Base-by-base conservation (phyloP, 2,888 invertebrate genomes). In the Leucozona laternaria region DNA sequence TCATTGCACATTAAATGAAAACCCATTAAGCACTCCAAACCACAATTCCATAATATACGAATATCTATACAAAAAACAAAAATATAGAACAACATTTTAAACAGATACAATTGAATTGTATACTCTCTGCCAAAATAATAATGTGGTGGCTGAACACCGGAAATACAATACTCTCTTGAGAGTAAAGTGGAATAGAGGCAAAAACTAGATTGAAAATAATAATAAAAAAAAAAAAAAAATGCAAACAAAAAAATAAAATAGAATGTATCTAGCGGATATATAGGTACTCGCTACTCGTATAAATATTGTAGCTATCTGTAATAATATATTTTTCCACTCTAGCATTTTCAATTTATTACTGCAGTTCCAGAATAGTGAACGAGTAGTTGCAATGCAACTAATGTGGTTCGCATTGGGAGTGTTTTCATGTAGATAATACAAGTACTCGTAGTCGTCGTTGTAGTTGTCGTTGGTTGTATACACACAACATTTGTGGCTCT, bases 301-400 rank as follows among this genome's bases (percentile, higher is more conserved):
- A 28, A 5, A 45, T 45, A 45, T 17, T 64, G 17, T 31, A 66
- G 6, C 43, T 64, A 43, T 34, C 31, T 60, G 37, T 45, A 45
- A 66, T 20, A 31, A 66, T 66, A 53, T 53, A 68, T 68, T 73
- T 71, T 71, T 71, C 71, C 79, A 64, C 62, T 72, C 71, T 43
- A 72, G 66, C 57, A 76, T 76, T 80, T 85, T 77, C 76, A 77
- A 85, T 85, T 85, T 85, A 85, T 85, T 85, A 85, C 84, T 85
- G 84, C 84, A 80, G 84, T 72, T 76, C 37, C 62, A 73, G 58
- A 40, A 8, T 22, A 60, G 13, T 40, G n/a, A n/a, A 53, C 53
- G 17, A 34, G 60, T 50, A 43, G 73, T 72, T 76, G 76, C 79
- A 55, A 13, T 4, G 20, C 48, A 50, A 70, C 58, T 79, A 84